Evolutionary conservation across 2,888 invertebrate species (phyloP), one percentile per base, ranked within the genome.

Genomic region (Scaptomyza flava): DNA sequence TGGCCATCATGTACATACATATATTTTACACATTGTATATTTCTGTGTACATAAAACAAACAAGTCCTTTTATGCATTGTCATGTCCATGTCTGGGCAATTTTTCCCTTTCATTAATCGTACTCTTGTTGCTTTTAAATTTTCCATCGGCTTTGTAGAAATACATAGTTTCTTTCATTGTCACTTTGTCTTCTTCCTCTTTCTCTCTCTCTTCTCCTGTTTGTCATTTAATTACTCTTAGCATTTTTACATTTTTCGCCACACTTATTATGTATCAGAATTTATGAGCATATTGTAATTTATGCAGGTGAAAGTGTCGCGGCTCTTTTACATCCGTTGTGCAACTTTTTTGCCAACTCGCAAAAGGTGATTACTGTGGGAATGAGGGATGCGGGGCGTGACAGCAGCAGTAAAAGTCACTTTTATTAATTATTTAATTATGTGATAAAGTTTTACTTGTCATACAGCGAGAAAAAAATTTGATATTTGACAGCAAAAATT

Each of bases 361-460:
- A 38, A 54, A 70, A 73, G 64, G 56, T 73, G 63, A 50, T 52
- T 45, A n/a, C 0, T 34, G 14, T 1, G 14, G 36, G n/a, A n/a
- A n/a, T 9, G 30, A 14, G 46, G 45, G 33, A 1, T 6, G 4
- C 14, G 9, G 20, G 58, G 14, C 31, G 14, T 53, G 43, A 56
- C 48, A 53, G 34, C 54, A 42, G 33, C 71, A 60, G 60, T 58
- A 65, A 74, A 63, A 78, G 63, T 72, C 72, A 42, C 68, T 67
- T 72, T 43, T 42, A 50, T 61, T 78, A 84, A 72, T 82, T 79
- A 69, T 82, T 82, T 82, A 84, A 84, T 87, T 84, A 80, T 80
- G 76, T 85, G 76, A 60, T 73, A 80, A 82, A 87, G 70, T 87
- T 84, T 77, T 66, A 65, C 75, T 72, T 73, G 68, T 54, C 67